These are phyloP conservation scores for Anthophora plumipes DNA, from an alignment of 2,888 invertebrate genomes.

Conservation along the genomic window DNA sequence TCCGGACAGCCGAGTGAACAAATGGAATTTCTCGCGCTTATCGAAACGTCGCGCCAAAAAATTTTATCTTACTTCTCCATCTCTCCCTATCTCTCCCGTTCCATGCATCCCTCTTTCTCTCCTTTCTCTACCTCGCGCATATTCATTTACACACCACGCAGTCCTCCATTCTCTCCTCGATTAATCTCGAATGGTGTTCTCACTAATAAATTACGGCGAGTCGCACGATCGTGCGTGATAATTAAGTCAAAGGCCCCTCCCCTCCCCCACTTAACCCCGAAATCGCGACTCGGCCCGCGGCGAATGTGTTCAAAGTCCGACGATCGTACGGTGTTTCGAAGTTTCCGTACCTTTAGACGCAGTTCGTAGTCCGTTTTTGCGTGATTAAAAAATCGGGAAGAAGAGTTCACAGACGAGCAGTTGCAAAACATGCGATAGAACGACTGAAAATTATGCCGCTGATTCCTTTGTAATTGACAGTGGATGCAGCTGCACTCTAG, in stretches of 20 bases:
- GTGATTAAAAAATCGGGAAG: conserved; percentile 19
- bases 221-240: conserved; percentile 53
- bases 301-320: too few species aligned
- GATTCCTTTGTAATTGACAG: conserved; percentile 51
- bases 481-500: conserved; percentile 6
- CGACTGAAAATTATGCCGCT: conserved; percentile 36
- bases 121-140: conserved; percentile 1
- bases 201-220: conserved; percentile 41
- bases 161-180: conserved; percentile 11
- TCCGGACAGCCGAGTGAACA: conserved; percentile 47
- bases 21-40: conserved; percentile 56
- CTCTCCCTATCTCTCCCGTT: background rate
- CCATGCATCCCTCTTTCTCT: background rate
- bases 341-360: conserved; percentile 10
- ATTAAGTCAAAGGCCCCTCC: conserved; percentile 45
- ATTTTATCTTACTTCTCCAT: background rate
- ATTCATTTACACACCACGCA: conserved; percentile 16
- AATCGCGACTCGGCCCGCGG: conserved; percentile 70
- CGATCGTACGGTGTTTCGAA: background rate
- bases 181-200: conserved; percentile 30
- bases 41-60: conserved; percentile 25
- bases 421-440: conserved; percentile 17
- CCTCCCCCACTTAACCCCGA: conserved; percentile 50
- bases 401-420: conserved; percentile 12
- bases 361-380: conserved; percentile 20